Evolutionary conservation across 1,140 invertebrate species (phyloP), one percentile per base, ranked within the genome.

Genomic region (Acromyrmex heyeri): DNA sequence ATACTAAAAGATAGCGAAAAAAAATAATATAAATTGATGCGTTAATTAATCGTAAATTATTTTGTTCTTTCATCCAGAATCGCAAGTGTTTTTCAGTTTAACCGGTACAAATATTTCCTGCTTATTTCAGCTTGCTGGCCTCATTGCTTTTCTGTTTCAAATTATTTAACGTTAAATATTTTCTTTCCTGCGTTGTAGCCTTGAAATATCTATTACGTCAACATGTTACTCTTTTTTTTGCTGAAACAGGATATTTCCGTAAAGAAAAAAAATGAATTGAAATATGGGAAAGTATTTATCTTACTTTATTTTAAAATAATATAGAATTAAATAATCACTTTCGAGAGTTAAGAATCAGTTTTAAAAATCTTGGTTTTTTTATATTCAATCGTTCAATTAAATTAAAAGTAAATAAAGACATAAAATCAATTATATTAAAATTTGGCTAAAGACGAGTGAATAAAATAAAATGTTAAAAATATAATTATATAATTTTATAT

Each of bases 151-250:
- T 14, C 3, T n/a, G 21, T 38, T 30, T 73, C 34, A 53, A 62
- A 21, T 76, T 12, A 24, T n/a, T 75, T 48, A 75, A 18, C 18
- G 34, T 24, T 48, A 38, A 61, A 50, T 64, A 62, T 76, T 64
- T 82, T 44, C 14, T 72, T 4, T 82, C 50, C 2, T 44, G 16
- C 38, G 18, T 1, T 2, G 18, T 61, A 3, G 1, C 18, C n/a
- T 85, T 50, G 7, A 18, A 65, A 21, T 50, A 38, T 76, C 14
- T 18, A 21, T 61, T 48, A 50, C n/a, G 21, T 75, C n/a, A 44
- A 10, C 12, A 16, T 62, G 8, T 27, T 10, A 27, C 5, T 6
- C 53, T 55, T 34, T 34, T 70, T 62, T 38, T 81, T 1, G 24
- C 38, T 78, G 59, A 78, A 5, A 0, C 6, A 7, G 30, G 3